These are phyloP conservation scores for Zosterops borbonicus DNA, from an alignment of 2,113 vertebrate genomes.

Conservation along the genomic window DNA sequence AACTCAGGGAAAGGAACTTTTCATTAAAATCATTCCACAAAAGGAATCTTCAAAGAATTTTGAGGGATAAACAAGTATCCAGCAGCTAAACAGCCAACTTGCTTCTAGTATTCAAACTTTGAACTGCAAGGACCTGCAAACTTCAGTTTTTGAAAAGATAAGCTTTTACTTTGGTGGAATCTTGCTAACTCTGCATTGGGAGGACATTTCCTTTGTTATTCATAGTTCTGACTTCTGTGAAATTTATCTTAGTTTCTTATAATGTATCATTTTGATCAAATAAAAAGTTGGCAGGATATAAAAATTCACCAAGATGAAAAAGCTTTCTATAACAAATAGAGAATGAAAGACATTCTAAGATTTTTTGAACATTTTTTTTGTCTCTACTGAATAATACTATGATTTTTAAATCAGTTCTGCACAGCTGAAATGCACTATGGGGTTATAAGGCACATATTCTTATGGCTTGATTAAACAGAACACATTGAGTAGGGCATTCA, in stretches of 20 bases:
- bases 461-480: neutral
- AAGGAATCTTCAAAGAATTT: neutral
- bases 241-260: conserved; percentile 25
- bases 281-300: conserved; percentile 7
- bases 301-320: conserved; percentile 31
- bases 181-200: neutral
- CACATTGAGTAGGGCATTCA: neutral
- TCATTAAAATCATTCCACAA: neutral
- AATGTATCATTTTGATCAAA: conserved; percentile 1
- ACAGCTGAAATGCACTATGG: neutral
- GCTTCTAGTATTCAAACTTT: neutral
- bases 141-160: neutral
- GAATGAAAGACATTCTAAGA: neutral
- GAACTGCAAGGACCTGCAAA: neutral
- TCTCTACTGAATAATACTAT: neutral
- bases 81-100: neutral
- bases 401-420: conserved; percentile 29
- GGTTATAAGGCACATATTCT: neutral
- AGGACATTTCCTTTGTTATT: neutral
- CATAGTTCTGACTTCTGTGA: neutral
- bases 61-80: neutral
- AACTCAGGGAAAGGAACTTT: neutral
- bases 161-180: neutral
- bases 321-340: neutral
- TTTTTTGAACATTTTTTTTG: neutral